phyloP scores from a whole-genome alignment of 2,797 vertebrate species.

The Microchirus variegatus region DNA sequence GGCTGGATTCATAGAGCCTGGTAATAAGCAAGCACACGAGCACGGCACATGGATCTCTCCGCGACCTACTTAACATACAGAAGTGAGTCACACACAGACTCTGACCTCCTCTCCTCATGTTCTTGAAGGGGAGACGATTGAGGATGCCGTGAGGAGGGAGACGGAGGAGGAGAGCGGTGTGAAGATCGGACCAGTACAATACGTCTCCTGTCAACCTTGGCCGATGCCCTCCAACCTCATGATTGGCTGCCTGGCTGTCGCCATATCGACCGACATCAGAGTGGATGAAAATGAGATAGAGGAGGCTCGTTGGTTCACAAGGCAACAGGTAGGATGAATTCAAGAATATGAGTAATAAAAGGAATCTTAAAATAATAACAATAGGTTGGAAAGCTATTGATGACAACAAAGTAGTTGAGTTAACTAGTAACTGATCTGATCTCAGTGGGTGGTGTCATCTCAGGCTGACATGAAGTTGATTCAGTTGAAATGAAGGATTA shows the following conservation, averaged over 20 bases:
- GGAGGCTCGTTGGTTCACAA: conserved; percentile 93
- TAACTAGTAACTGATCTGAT: too few species aligned
- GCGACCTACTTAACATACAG: too few species aligned
- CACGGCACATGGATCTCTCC: neutral
- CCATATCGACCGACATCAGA: conserved; percentile 89
- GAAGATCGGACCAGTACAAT: conserved; percentile 88
- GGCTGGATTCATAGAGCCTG: conserved; percentile 95
- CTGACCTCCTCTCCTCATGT: neutral
- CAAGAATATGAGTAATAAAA: too few species aligned
- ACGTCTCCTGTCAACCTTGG: conserved; percentile 93
- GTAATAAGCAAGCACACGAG: conserved; percentile 64
- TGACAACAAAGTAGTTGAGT: too few species aligned
- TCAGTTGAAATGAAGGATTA: too few species aligned
- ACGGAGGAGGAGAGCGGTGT: conserved; percentile 92
- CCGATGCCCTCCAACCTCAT: conserved; percentile 96
- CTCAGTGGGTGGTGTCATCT: too few species aligned
- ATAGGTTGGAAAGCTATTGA: too few species aligned
- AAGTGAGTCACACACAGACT: neutral
- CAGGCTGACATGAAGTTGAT: too few species aligned
- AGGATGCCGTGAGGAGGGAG: conserved; percentile 93
- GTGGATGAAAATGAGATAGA: conserved; percentile 94
- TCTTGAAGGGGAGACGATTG: conserved; percentile 87
- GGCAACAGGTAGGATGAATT: conserved; percentile 76
- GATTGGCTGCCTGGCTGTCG: conserved; percentile 92
- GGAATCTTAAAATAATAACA: too few species aligned